Base-by-base conservation (phyloP, 2,113 vertebrate genomes). In the Oostethus manadensis region DNA sequence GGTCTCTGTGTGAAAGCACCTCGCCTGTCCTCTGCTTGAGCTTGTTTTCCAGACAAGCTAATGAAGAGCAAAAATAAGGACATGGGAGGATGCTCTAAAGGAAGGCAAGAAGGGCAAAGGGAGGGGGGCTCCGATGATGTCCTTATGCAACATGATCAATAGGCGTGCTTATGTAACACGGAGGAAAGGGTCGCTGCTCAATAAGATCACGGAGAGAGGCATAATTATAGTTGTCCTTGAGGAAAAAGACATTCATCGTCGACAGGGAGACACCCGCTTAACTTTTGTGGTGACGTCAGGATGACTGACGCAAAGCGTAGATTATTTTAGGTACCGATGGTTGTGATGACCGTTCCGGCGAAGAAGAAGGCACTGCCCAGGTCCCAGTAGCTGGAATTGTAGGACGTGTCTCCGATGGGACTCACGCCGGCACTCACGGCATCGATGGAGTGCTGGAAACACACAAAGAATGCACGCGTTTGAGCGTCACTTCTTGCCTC, bases 301-400 rank as follows among this genome's bases (percentile, higher is more conserved):
- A 56, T 59, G 51, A 66, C 23, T 18, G 33, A 13, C 13, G 8
- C 13, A 20, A 21, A 18, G 4, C 9, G 47, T 21, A 11, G 8
- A 21, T n/a, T 17, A 18, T 10, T 48, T 48, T 10, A 21, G 2
- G 18, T 89, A 97, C 97, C 96, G 85, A 99, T 99, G 14, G 97
- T 99, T 38, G 96, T 98, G 83, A 99, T 99, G 83, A 99, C 94
- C 0, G 97, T 99, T 69, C 97, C 97, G 64, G 96, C 96, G 60
- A 99, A 99, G 90, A 99, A 99, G 89, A 99, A 99, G 82, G 96
- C 93, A 83, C 96, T 96, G 85, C 93, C 93, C 0, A 97, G 90
- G 79, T 98, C 96, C 97, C 97, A 99, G 70, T 97, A 90, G 64
- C 95, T 98, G 85, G 92, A 97, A 71, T 88, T 94, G 77, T 92